phyloP scores from a whole-genome alignment of 37 sponge, comb jelly and placozoan species.

The Halisarca cf. caerulea region DNA sequence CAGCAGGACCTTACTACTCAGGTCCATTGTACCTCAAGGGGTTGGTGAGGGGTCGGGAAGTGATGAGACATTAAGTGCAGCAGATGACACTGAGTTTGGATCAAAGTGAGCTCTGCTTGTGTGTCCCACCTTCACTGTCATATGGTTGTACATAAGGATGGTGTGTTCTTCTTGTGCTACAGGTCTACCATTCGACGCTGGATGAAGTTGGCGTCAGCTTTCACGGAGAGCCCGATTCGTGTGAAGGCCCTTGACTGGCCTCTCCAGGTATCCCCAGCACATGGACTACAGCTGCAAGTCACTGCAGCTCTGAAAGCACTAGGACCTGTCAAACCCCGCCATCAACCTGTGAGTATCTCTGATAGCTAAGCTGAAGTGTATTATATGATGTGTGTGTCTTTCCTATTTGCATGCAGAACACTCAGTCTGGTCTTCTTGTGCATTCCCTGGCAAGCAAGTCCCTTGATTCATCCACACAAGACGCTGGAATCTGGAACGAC shows the following conservation, averaged over 20 bases:
- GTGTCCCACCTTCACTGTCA: not conserved
- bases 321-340: constrained; percentile 64
- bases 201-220: constrained; percentile 88
- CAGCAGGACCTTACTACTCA: constrained; percentile 67
- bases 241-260: constrained; percentile 92
- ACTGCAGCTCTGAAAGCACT: constrained; percentile 71
- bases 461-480: constrained; percentile 66
- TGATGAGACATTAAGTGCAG: constrained; percentile 60
- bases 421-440: constrained; percentile 60
- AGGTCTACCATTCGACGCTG: constrained; percentile 70
- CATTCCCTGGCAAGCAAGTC: constrained; percentile 61
- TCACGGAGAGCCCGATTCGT: constrained; percentile 84
- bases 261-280: constrained; percentile 62
- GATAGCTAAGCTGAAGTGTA: not conserved
- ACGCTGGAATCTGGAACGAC: constrained; percentile 71
- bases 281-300: constrained; percentile 83
- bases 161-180: not conserved
- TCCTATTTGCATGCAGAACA: not conserved
- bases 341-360: constrained; percentile 34
- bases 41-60: constrained; percentile 65
- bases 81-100: constrained; percentile 36
- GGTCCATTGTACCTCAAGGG: constrained; percentile 50
- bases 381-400: not conserved
- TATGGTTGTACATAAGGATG: too few relatives aligned
- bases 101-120: not conserved